Conservation (phyloP, 2,113 vertebrate species). For the Deroptyus accipitrinus region DNA sequence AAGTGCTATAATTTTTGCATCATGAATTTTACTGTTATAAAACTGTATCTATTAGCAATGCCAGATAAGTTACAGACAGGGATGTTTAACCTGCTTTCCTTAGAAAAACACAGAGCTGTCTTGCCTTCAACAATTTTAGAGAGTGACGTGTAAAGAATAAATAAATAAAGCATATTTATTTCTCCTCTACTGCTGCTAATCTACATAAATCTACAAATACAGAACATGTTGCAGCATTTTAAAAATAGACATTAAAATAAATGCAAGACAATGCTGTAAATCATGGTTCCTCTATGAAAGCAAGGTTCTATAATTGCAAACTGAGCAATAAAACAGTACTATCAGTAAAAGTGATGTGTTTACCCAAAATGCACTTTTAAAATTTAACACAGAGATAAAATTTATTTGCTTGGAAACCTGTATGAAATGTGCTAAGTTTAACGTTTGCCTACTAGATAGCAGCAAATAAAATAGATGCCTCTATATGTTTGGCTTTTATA, state of each 20-base stretch:
- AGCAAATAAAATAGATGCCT: neutral
- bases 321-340: neutral
- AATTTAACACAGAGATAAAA: conserved; percentile 1
- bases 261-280: conserved; percentile 2
- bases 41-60: neutral
- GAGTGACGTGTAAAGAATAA: neutral
- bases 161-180: neutral
- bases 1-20: neutral
- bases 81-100: neutral
- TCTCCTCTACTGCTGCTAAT: neutral
- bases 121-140: neutral
- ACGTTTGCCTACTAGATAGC: neutral
- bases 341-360: neutral
- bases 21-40: neutral
- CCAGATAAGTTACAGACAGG: neutral
- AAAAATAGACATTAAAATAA: conserved; percentile 9
- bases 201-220: neutral
- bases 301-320: neutral
- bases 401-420: neutral
- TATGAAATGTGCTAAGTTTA: neutral
- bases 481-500: neutral
- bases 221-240: neutral
- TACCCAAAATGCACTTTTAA: neutral
- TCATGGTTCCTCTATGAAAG: neutral
- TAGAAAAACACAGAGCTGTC: neutral